phyloP scores from a whole-genome alignment of 2,888 invertebrate genomes.

The Gymnosoma rotundatum region DNA sequence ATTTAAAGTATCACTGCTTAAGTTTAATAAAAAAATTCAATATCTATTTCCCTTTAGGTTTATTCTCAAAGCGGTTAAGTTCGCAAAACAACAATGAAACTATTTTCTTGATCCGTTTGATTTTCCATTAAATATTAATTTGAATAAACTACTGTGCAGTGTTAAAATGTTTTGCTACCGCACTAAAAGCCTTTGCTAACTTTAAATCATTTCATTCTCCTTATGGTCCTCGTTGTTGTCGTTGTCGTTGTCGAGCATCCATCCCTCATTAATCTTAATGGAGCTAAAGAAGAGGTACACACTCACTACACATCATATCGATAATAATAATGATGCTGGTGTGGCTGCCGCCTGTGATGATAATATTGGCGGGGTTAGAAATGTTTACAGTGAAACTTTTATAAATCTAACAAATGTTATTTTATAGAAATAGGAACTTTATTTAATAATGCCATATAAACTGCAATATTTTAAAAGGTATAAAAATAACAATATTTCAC shows the following conservation, averaged over 20 bases:
- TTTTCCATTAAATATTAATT: no score
- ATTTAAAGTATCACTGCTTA: no score
- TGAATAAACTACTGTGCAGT: constrained; percentile 37
- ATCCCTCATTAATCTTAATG: constrained; percentile 78
- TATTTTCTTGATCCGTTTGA: no score
- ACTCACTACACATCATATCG: constrained; percentile 68
- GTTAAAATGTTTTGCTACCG: constrained; percentile 15
- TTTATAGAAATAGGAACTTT: neutral
- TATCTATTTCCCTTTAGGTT: no score
- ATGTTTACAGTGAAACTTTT: constrained; percentile 20
- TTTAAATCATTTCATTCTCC: constrained; percentile 41
- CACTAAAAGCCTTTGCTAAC: constrained; percentile 31
- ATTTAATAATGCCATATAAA: no score
- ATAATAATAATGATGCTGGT: constrained; percentile 66
- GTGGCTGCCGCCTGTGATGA: constrained; percentile 39
- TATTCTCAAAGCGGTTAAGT: no score
- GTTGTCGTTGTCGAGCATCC: constrained; percentile 61
- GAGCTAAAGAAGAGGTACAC: constrained; percentile 68
- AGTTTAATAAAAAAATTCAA: no score
- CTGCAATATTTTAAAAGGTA: no score
- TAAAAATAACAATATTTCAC: no score
- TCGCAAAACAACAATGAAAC: no score
- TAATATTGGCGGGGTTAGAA: constrained; percentile 44
- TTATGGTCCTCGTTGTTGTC: constrained; percentile 29
- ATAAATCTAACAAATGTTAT: neutral